Conservation (phyloP, 2,113 vertebrate species). For the Cololabis saira region DNA sequence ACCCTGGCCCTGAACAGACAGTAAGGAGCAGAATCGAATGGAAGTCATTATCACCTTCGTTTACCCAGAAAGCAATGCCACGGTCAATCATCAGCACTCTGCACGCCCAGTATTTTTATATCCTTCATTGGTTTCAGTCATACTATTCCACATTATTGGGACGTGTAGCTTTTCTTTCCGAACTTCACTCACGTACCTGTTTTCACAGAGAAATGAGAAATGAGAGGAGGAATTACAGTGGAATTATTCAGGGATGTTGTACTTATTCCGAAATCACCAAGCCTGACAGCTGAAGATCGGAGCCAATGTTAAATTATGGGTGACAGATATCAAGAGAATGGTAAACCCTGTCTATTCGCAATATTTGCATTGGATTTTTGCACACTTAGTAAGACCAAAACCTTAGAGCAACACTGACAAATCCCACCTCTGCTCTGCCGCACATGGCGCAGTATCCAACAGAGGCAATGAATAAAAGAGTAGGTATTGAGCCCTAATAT, state of each 20-base stretch:
- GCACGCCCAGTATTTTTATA: conserved; percentile 52
- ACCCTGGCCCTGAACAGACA: conserved; percentile 13
- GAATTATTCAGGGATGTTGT: conserved; percentile 58
- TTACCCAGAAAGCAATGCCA: conserved; percentile 49
- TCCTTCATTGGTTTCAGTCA: conserved; percentile 15
- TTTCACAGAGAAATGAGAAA: conserved; percentile 47
- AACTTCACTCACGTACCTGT: conserved; percentile 50
- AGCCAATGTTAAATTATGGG: conserved; percentile 42
- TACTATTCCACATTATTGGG: conserved; percentile 15
- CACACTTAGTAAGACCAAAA: conserved; percentile 19
- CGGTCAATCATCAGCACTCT: conserved; percentile 27
- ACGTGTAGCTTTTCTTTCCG: conserved; percentile 21
- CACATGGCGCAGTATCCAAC: conserved; percentile 40
- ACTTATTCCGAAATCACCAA: conserved; percentile 27
- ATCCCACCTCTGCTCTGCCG: conserved; percentile 34
- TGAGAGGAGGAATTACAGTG: conserved; percentile 34
- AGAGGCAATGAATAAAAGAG: conserved; percentile 53
- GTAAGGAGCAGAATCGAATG: conserved; percentile 14
- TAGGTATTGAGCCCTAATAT: conserved; percentile 63
- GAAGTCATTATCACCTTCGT: conserved; percentile 52
- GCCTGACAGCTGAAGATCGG: conserved; percentile 22
- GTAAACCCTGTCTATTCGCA: conserved; percentile 24
- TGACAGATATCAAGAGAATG: conserved; percentile 55
- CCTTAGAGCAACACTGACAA: conserved; percentile 53
- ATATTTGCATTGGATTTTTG: conserved; percentile 63